A percentile compares a stretch with the other conserved stretches of the same genome.
These are phyloP conservation scores for Hystrix brachyura DNA, from an alignment of 2,113 vertebrate genomes.

Conservation along the genomic window DNA sequence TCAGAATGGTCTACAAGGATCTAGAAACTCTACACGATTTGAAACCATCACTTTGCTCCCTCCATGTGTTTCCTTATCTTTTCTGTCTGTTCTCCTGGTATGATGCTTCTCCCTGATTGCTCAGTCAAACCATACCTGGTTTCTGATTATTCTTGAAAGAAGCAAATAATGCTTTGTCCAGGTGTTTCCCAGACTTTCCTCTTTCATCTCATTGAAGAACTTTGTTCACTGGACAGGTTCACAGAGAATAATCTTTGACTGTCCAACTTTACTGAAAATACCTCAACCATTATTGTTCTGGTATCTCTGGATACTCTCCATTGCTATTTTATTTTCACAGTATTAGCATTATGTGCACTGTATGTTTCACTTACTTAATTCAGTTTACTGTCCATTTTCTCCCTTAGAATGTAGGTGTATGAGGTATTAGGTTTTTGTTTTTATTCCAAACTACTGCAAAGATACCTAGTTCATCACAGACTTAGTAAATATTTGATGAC, in stretches of 20 bases:
- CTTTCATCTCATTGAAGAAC: neutral
- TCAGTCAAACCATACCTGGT: neutral
- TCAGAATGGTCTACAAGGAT: neutral
- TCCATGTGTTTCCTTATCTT: neutral
- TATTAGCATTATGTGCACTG: neutral
- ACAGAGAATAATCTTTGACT: neutral
- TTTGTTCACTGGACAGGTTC: neutral
- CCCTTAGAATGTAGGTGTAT: neutral
- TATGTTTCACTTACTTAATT: neutral
- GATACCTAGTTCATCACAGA: neutral
- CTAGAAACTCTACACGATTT: no score
- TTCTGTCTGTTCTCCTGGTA: neutral
- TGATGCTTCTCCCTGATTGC: neutral
- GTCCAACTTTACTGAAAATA: neutral
- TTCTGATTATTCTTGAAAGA: neutral
- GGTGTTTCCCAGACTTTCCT: neutral
- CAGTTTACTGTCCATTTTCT: neutral
- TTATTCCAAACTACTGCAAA: neutral
- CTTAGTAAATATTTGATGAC: neutral
- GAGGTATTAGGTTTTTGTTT: neutral
- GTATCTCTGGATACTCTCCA: neutral
- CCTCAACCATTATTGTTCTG: neutral
- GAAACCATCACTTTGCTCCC: neutral
- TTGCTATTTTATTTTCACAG: neutral
- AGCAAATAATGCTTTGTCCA: neutral